phyloP scores from a whole-genome alignment of 2,888 invertebrate genomes.

The Drosophila macrospina region DNA sequence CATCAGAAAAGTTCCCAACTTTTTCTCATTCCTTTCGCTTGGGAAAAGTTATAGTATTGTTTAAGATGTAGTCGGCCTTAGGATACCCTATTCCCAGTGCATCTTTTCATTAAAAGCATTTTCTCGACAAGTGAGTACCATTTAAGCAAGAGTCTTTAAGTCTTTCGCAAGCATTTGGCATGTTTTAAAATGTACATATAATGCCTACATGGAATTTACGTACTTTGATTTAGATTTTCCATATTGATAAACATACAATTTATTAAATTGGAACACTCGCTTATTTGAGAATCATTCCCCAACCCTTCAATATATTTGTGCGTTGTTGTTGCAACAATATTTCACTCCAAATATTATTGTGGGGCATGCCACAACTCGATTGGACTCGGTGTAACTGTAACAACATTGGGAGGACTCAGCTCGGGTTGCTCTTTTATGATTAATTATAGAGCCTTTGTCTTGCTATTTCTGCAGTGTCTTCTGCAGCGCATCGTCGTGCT shows the following conservation, averaged over 20 bases:
- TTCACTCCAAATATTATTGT: slow-evolving; percentile 47
- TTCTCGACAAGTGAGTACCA: too few species aligned
- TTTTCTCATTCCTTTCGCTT: background rate
- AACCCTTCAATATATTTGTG: background rate
- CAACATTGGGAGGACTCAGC: slow-evolving; percentile 67
- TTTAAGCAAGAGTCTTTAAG: too few species aligned
- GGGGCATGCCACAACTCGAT: slow-evolving; percentile 21
- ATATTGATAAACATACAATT: too few species aligned
- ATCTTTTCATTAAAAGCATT: too few species aligned
- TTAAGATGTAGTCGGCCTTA: background rate
- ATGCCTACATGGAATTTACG: too few species aligned
- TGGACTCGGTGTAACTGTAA: slow-evolving; percentile 28
- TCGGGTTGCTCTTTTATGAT: slow-evolving; percentile 73
- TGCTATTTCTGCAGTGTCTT: slow-evolving; percentile 57
- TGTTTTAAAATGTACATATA: background rate
- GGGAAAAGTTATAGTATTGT: background rate
- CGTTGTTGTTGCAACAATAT: slow-evolving; percentile 47
- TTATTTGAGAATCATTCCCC: too few species aligned
- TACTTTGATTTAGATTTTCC: too few species aligned
- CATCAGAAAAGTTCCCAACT: slow-evolving; percentile 17
- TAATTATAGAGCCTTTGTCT: slow-evolving; percentile 77
- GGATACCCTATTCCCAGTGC: slow-evolving; percentile 12
- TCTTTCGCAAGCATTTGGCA: background rate
- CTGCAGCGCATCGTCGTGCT: slow-evolving; percentile 27
- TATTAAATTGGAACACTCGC: too few species aligned